Evolutionary conservation across 2,113 vertebrate species (phyloP).

Genomic region (Podarcis cretensis): DNA sequence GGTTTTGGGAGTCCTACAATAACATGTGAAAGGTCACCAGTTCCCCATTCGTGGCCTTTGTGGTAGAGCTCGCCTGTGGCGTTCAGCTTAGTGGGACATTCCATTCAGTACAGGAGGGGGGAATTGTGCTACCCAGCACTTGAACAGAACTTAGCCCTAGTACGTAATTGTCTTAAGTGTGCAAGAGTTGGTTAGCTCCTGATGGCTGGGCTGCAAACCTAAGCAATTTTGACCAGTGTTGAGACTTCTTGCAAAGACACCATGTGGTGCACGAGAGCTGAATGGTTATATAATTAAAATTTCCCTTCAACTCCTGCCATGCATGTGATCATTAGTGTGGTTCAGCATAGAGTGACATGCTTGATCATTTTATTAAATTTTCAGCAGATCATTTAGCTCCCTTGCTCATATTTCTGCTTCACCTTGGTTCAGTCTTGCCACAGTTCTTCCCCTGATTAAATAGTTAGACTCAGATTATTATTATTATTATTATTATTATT

Average conservation of each 20-base stretch:
- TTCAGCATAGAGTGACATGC: not conserved
- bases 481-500: too few species aligned
- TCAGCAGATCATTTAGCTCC: not conserved
- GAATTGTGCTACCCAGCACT: too few species aligned
- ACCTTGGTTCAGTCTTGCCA: slow-evolving; percentile 33
- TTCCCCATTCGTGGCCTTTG: too few species aligned
- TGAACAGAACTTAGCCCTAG: too few species aligned
- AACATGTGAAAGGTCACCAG: too few species aligned
- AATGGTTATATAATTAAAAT: not conserved
- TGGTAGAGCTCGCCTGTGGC: too few species aligned
- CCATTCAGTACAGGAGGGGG: too few species aligned
- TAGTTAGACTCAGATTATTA: slow-evolving; percentile 34
- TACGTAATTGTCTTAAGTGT: not conserved
- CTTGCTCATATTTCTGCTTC: slow-evolving; percentile 38
- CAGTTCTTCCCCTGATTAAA: slow-evolving; percentile 41
- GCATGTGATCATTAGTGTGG: not conserved
- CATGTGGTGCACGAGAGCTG: not conserved
- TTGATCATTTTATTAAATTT: slow-evolving; percentile 34
- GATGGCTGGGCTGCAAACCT: not conserved
- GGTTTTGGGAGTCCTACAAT: too few species aligned
- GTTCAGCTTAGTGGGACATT: too few species aligned
- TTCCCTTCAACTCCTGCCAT: slow-evolving; percentile 22
- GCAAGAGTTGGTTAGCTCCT: not conserved
- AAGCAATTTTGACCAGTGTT: slow-evolving; percentile 6
- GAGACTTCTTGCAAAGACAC: slow-evolving; percentile 5